Percentiles rank a stretch among this genome's conserved stretches.
Conservation (phyloP, 2,113 vertebrate genomes). For the Sakesphorus luctuosus region DNA sequence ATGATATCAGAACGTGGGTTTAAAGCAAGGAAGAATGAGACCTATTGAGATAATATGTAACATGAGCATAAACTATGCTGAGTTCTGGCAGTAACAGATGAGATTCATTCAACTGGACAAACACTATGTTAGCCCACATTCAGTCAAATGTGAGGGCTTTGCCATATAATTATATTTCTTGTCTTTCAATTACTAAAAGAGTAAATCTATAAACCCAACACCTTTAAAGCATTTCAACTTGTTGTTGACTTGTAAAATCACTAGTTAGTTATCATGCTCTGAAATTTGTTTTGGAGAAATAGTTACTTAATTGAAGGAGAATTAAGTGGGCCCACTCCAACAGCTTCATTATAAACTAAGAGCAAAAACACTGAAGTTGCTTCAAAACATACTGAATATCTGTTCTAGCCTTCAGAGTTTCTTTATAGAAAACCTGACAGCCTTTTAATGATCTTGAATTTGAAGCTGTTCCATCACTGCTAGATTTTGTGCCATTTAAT, state of each 20-base stretch:
- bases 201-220: neutral
- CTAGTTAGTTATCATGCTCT: neutral
- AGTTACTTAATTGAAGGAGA: neutral
- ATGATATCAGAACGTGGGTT: neutral
- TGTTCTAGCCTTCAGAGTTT: neutral
- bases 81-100: neutral
- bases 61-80: neutral
- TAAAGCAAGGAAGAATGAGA: neutral
- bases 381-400: neutral
- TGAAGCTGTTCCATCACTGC: neutral
- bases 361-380: neutral
- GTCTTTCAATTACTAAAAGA: neutral
- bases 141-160: neutral
- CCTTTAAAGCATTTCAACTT: neutral
- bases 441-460: slow-evolving; percentile 17
- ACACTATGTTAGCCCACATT: neutral
- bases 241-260: neutral
- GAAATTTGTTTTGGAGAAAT: neutral
- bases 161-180: neutral
- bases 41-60: neutral
- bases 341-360: neutral
- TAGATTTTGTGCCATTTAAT: slow-evolving; percentile 22
- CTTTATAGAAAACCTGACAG: neutral
- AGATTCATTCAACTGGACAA: neutral
- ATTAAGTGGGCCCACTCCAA: neutral